Base-by-base conservation (phyloP, 2,113 vertebrate genomes). In the Mellivora capensis region DNA sequence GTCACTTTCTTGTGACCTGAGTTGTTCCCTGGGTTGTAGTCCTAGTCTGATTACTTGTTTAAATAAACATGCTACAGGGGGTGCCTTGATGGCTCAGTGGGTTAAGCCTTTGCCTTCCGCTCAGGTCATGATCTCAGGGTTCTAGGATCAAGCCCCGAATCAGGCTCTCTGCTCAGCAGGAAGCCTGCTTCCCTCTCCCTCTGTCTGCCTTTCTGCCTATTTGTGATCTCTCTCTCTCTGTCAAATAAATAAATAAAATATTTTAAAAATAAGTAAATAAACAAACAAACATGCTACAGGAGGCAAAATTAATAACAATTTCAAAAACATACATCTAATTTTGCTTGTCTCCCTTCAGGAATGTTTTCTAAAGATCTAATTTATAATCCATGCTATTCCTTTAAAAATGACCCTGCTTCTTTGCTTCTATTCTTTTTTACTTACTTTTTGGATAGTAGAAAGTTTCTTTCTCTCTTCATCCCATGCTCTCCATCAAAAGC, bases 291-390 rank as follows among this genome's bases (percentile, higher is more conserved):
- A 44, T n/a, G 42, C 12, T 31, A 44, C 25, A 83, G 62, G 34
- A 79, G 34, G 34, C 92, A 90, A 52, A 93, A 90, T 93, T 81
- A 94, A 62, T 42, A 93, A 83, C 15, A 42, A 37, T 77, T 96
- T 88, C 54, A 8, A 80, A 93, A 97, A 44, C 21, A 54, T 59
- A 89, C n/a, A 9, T 83, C 54, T 86, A 79, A 72, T 47, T 79
- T 95, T 82, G 52, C 29, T 91, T 71, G 2, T 80, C 67, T 95
- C 62, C 86, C 71, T 86, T 77, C 57, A 71, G 72, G 47, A 88
- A 80, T 13, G 44, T 62, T 59, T 96, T 87, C 80, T 27, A 57
- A 96, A 89, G 52, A 83, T 79, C 18, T 31, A 52, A 59, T 87
- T 91, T 59, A 11, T 74, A 74, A 61, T 67, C 37, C 34, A 34